These are phyloP conservation scores for Campylorhamphus procurvoides DNA, from an alignment of 2,113 vertebrate genomes.

Conservation along the genomic window DNA sequence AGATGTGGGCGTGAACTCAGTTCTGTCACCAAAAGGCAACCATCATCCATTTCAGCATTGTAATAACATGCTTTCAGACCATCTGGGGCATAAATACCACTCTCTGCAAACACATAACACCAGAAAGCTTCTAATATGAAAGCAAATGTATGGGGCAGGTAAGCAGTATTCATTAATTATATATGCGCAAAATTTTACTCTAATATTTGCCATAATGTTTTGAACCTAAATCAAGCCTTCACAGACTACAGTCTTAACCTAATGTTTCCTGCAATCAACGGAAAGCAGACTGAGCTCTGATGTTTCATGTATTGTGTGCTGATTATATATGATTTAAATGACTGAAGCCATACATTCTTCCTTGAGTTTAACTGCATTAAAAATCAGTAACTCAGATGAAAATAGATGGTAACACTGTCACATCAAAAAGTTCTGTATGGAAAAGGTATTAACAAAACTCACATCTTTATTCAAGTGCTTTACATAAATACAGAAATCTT, in stretches of 20 bases:
- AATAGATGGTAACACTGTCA: not conserved
- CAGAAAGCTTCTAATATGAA: not conserved
- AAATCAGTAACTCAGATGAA: not conserved
- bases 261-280: not conserved
- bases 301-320: not conserved
- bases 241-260: not conserved
- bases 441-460: not conserved
- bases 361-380: not conserved
- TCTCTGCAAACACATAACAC: not conserved
- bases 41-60: slow-evolving; percentile 51
- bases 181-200: not conserved
- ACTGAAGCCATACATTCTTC: not conserved
- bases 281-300: not conserved
- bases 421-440: not conserved
- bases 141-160: not conserved
- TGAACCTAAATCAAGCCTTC: not conserved
- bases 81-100: slow-evolving; percentile 43
- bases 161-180: not conserved
- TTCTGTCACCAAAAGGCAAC: slow-evolving; percentile 50
- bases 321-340: not conserved
- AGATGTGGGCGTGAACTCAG: not conserved
- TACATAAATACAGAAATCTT: not conserved
- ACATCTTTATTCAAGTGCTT: not conserved
- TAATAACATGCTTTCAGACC: slow-evolving; percentile 12
- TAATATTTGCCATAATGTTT: not conserved